Base-by-base conservation (phyloP, 2,888 invertebrate species). In the Eristalis intricaria region DNA sequence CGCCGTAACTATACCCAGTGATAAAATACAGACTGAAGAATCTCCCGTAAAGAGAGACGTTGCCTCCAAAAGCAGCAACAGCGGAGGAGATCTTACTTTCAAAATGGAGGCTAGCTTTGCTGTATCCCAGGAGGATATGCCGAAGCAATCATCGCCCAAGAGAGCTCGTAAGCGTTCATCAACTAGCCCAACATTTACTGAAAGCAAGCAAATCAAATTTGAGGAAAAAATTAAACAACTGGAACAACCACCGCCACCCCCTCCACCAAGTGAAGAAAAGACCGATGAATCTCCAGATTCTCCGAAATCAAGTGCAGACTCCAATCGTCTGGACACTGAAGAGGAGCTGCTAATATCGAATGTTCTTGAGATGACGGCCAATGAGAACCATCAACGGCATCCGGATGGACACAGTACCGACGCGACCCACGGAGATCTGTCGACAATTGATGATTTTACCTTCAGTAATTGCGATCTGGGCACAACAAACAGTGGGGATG, bases 21-120 rank as follows among this genome's bases (percentile, higher is more conserved):
- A 87, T 87, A 87, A 79, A 84, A 68, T 79, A 83, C 87, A 87
- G 87, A 87, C 87, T 87, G 87, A 87, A 76, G 79, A 87, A 87
- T 84, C 84, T 84, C 87, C 76, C 73, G 76, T 58, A 60, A 79
- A 84, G 73, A 84, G 80, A 76, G 87, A 87, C n/a, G 64, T 64
- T 77, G 83, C 75, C 64, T 71, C 76, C 2, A 76, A 64, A 23
- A 65, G 71, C 76, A 76, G 64, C 40, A 80, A 73, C 58, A 73
- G 50, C 35, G 40, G 58, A 38, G 75, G 26, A 3, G 76, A 80
- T n/a, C 23, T 64, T 7, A 38, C 56, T 71, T 76, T 58, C 15
- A 58, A 76, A n/a, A 56, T 43, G 22, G 86, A 87, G 74, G 63
- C 50, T 19, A 74, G 32, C 61, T 56, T 63, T 2, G 15, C 40